Percentiles rank a stretch among this genome's conserved stretches.
Evolutionary conservation across 2,797 vertebrate genomes (phyloP).

Genomic region (Coranthus polyacanthus): DNA sequence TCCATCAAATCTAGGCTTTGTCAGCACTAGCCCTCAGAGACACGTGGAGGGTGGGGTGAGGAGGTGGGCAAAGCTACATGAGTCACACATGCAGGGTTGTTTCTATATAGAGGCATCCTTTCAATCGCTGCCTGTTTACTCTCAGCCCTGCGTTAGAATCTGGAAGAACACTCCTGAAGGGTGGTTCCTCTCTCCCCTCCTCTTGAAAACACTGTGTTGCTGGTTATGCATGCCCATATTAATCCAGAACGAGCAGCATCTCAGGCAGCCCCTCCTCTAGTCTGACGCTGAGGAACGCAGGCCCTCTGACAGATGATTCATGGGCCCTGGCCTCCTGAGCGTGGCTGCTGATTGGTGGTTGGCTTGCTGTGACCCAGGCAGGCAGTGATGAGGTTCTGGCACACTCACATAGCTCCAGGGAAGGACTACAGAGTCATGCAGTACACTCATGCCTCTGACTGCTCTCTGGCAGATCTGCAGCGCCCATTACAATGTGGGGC

Average conservation of each 20-base stretch:
- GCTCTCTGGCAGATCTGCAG: constrained; percentile 59
- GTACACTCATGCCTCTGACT: constrained; percentile 52
- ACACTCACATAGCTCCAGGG: constrained; percentile 77
- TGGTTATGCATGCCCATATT: constrained; percentile 62
- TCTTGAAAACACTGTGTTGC: constrained; percentile 8
- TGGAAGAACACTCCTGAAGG: constrained; percentile 28
- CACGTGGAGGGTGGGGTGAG: constrained; percentile 5
- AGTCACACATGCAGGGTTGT: constrained; percentile 38
- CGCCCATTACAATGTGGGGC: constrained; percentile 35
- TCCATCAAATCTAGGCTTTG: constrained; percentile 68
- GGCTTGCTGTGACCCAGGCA: constrained; percentile 72
- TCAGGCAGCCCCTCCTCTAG: constrained; percentile 59
- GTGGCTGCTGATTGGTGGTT: constrained; percentile 70
- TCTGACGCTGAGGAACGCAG: constrained; percentile 58
- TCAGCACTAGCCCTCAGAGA: constrained; percentile 65
- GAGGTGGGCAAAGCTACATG: constrained; percentile 42
- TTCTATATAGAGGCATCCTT: constrained; percentile 3
- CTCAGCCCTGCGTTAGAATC: constrained; percentile 16
- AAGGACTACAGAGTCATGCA: constrained; percentile 76
- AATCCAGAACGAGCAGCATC: constrained; percentile 65
- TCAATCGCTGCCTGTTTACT: constrained; percentile 19
- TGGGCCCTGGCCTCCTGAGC: constrained; percentile 66
- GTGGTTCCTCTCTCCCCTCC: constrained; percentile 29
- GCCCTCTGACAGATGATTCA: constrained; percentile 77
- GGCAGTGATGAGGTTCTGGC: constrained; percentile 71